Evolutionary conservation across 2,113 vertebrate species (phyloP).

Genomic region (Rhynchopsitta pachyrhyncha): DNA sequence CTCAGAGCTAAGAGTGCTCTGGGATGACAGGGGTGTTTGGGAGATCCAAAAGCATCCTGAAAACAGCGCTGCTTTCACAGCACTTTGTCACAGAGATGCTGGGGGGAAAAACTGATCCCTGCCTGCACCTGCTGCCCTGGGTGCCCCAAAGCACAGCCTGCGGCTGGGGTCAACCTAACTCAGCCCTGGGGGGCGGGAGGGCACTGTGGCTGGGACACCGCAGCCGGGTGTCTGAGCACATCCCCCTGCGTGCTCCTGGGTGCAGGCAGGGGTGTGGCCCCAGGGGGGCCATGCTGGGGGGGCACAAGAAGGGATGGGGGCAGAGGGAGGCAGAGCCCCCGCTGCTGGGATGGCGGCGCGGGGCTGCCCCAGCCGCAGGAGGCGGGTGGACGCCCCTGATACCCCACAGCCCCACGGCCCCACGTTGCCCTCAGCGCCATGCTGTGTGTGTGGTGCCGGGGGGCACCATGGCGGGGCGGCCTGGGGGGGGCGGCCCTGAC

Average conservation of each 20-base stretch:
- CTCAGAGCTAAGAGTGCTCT: not conserved
- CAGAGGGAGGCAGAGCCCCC: no score
- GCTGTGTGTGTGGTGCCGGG: not conserved
- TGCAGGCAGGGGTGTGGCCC: not conserved
- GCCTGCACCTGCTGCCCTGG: not conserved
- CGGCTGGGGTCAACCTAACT: not conserved
- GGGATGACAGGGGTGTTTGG: not conserved
- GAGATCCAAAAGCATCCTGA: not conserved
- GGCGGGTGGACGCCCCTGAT: accelerated
- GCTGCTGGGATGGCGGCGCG: not conserved
- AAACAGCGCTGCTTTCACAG: not conserved
- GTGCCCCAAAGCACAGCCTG: not conserved
- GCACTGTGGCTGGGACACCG: accelerated
- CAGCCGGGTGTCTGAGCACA: accelerated
- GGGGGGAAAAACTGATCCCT: not conserved
- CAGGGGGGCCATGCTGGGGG: no score
- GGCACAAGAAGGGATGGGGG: not conserved
- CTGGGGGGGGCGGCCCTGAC: accelerated
- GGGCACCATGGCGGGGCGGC: accelerated
- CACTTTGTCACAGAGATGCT: not conserved
- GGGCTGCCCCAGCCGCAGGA: not conserved
- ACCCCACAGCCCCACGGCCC: not conserved
- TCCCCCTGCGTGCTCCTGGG: not conserved
- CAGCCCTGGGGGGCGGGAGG: not conserved
- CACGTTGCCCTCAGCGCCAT: no score